Conservation (phyloP, 1,140 invertebrate genomes). For the Leptinotarsa defecta region DNA sequence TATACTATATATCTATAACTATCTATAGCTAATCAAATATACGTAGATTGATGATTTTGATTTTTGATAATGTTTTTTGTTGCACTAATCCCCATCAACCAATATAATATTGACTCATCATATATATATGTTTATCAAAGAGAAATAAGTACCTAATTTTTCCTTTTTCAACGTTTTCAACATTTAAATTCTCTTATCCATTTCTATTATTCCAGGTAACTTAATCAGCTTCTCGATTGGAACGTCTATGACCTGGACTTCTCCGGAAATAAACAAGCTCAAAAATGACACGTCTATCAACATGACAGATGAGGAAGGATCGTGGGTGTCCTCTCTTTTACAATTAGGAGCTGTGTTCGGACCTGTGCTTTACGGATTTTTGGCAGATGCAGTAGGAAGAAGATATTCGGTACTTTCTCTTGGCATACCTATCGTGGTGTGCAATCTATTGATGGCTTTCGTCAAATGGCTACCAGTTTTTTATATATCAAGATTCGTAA, state of each 20-base stretch:
- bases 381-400: constrained; percentile 57
- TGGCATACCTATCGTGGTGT: constrained; percentile 34
- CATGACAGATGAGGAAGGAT: constrained; percentile 26
- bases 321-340: constrained; percentile 61
- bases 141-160: too few species aligned
- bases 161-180: too few species aligned
- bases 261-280: constrained; percentile 59
- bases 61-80: too few species aligned
- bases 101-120: too few species aligned
- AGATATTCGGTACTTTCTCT: constrained; percentile 59
- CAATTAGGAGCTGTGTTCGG: constrained; percentile 73
- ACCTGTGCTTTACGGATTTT: constrained; percentile 50
- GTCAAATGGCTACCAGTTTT: constrained; percentile 75
- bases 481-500: constrained; percentile 61
- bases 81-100: too few species aligned
- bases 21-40: too few species aligned
- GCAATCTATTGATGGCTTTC: constrained; percentile 40
- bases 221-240: constrained; percentile 66
- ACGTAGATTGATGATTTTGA: too few species aligned
- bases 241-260: constrained; percentile 72
- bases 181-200: too few species aligned
- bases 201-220: constrained; percentile 61
- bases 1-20: too few species aligned
- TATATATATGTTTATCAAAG: too few species aligned
- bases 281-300: constrained; percentile 39